Conservation (phyloP, 2,888 invertebrate genomes). For the Zootermopsis nevadensis region DNA sequence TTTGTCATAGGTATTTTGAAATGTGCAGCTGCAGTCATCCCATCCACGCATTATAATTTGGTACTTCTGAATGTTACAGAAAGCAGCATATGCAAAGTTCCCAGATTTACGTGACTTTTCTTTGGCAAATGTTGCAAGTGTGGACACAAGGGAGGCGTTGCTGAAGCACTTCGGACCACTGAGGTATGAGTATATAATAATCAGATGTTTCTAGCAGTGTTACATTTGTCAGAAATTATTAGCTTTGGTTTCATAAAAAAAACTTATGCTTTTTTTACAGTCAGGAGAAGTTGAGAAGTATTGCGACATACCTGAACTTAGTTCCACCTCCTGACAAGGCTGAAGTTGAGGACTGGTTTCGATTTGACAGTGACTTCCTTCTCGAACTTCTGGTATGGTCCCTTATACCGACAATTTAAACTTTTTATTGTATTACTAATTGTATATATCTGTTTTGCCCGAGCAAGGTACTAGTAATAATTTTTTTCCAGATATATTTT, state of each 20-base stretch:
- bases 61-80: constrained; percentile 68
- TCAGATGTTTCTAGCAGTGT: not conserved
- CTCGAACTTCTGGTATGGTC: constrained; percentile 83
- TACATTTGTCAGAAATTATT: not conserved
- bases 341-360: constrained; percentile 77
- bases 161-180: constrained; percentile 85
- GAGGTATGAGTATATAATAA: constrained; percentile 64
- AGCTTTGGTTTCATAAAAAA: not conserved
- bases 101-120: constrained; percentile 87
- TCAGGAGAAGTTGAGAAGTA: constrained; percentile 82
- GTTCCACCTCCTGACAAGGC: constrained; percentile 81
- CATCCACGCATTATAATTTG: too few species aligned
- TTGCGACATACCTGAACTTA: constrained; percentile 88
- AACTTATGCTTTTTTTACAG: constrained; percentile 62
- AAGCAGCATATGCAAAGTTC: constrained; percentile 93
- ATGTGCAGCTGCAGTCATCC: too few species aligned
- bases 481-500: too few species aligned
- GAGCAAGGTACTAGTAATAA: too few species aligned
- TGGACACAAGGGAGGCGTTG: constrained; percentile 89
- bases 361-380: constrained; percentile 83
- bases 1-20: too few species aligned
- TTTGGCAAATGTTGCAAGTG: constrained; percentile 91
- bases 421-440: not conserved
- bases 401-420: not conserved
- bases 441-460: not conserved